Base-by-base conservation (phyloP, 1,140 invertebrate species). In the Calephelis nemesis region DNA sequence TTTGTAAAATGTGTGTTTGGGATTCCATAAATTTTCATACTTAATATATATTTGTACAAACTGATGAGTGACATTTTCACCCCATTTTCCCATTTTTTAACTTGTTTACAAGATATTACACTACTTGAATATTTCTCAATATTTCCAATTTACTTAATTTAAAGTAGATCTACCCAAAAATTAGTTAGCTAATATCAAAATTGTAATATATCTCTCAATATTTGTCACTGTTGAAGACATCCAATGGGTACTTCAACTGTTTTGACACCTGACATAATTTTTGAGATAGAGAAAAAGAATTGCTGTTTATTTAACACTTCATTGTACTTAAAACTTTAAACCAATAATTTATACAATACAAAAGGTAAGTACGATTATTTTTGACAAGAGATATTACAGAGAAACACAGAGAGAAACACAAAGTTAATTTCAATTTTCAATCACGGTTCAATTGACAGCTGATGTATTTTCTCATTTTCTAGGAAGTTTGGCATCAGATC, bases 31-130 rank as follows among this genome's bases (percentile, higher is more conserved):
- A 50, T 74, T 78, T 73, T 90, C 83, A 67, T 89, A 76, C 47
- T 69, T 80, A 45, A 90, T 73, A 74, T 92, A 93, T 69, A 88
- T 70, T 82, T 90, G 87, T 1, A 92, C 89, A 68, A 93, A 93
- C 71, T 81, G 76, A 54, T 77, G 77, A 42, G 87, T 88, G 67
- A 82, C 81, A 8, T 71, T 72, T 74, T 86, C 84, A 72, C 81
- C 78, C 82, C 84, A 89, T 39, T 64, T 64, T 48, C 8, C 62
- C 70, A 47, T 65, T 58, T 39, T 58, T 4, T 62, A 13, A 81
- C 47, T 52, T 75, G 72, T 47, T 19, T 9, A 5, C 50, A 15
- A 19, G 50, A 52, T 7, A 19, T 52, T 9, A 9, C 8, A 4
- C 13, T 4, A 15, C 13, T 19, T 52, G n/a, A 52, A 15, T 19